A percentile compares a stretch with the other conserved stretches of the same genome.
Evolutionary conservation across 2,797 vertebrate species (phyloP).

Genomic region (Hippoglossus hippoglossus): DNA sequence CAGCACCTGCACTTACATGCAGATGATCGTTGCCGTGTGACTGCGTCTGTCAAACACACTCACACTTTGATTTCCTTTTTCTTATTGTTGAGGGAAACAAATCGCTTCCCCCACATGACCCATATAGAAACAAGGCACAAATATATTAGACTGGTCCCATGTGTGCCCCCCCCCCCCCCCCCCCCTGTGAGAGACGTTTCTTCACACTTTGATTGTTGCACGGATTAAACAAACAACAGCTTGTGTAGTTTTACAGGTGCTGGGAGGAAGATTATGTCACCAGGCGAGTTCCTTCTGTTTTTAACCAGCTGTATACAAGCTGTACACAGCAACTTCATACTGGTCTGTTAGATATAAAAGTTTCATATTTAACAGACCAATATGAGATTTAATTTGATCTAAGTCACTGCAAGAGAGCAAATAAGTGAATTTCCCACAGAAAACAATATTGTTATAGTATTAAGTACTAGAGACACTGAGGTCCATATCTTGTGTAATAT

Average conservation of each 20-base stretch:
- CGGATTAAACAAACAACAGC: background rate
- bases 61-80: background rate
- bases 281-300: background rate
- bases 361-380: no score
- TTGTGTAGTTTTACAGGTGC: no score
- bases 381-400: no score
- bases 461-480: no score
- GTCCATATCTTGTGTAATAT: no score
- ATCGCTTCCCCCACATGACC: background rate
- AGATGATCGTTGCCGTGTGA: slow-evolving; percentile 32
- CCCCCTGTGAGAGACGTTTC: background rate
- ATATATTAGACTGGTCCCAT: background rate
- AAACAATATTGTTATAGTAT: no score
- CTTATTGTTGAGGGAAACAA: slow-evolving; percentile 9
- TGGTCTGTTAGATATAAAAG: no score
- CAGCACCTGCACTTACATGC: slow-evolving; percentile 14
- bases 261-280: no score
- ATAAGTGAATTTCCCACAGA: no score
- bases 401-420: no score
- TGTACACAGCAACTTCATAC: no score
- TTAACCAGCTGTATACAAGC: no score
- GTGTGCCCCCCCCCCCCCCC: background rate
- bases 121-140: background rate
- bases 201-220: background rate
- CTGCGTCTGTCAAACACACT: slow-evolving; percentile 32